phyloP scores from a whole-genome alignment of 2,797 vertebrate genomes.

The Falco columbarius region DNA sequence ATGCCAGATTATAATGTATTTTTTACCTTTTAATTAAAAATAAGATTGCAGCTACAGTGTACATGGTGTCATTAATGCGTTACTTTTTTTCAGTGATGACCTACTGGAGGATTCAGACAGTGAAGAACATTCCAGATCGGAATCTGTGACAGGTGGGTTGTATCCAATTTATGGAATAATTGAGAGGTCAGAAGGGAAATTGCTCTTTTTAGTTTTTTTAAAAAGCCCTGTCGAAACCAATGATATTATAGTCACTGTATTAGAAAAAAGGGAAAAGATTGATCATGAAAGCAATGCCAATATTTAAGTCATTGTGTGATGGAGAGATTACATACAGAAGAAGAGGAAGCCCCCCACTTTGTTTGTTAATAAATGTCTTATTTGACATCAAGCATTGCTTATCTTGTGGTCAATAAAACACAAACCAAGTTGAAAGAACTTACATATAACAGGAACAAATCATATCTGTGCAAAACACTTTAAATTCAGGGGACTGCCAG shows the following conservation, averaged over 20 bases:
- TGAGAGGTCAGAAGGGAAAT: neutral
- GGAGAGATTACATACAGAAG: neutral
- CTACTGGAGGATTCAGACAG: slow-evolving; percentile 98
- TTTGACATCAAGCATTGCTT: neutral
- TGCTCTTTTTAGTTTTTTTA: neutral
- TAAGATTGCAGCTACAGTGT: neutral
- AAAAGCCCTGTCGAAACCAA: neutral
- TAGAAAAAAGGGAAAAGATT: neutral
- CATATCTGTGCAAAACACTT: neutral
- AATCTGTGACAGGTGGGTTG: slow-evolving; percentile 91
- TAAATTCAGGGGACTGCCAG: neutral
- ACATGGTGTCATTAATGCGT: neutral
- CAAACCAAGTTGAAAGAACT: neutral
- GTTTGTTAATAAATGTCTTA: neutral
- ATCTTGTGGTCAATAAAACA: slow-evolving; percentile 5
- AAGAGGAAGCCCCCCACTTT: neutral
- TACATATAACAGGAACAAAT: neutral
- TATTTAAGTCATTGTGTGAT: neutral
- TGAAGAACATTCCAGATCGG: slow-evolving; percentile 97
- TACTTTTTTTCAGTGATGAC: slow-evolving; percentile 85
- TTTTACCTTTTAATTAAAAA: neutral
- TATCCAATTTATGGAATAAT: neutral
- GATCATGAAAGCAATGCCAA: neutral
- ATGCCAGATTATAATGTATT: neutral
- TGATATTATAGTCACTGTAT: neutral